Evolutionary conservation across 2,113 vertebrate species (phyloP), one percentile per base, ranked within the genome.

Genomic region (Plestiodon gilberti): DNA sequence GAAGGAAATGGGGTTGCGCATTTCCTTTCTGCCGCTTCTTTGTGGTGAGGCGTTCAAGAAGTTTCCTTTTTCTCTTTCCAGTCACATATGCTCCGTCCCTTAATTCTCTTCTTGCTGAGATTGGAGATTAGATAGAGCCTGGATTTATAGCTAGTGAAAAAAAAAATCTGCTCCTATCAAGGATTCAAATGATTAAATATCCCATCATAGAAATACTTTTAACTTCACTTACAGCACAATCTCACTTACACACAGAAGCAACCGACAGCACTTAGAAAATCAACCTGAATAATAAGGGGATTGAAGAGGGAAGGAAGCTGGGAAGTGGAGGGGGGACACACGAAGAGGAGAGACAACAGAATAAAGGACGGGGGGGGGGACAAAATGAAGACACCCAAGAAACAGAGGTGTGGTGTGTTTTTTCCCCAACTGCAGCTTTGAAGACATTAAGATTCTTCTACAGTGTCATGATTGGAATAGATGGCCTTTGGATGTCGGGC

Each of bases 161-260:
- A 10, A 35, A 33, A 57, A 25, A 94, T 89, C 91, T 88, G 91
- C 92, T 95, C 90, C 94, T 94, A 94, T 95, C 93, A 94, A 95
- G 95, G 93, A 95, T 95, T 95, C 94, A 94, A 95, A 94, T 95
- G 94, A 95, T 95, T 95, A 95, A 95, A 95, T 95, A 95, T 95
- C 92, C 93, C 91, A 94, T 93, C 93, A 90, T 91, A 94, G 95
- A 95, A 95, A 95, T 95, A 93, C 94, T 95, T 95, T 94, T 95
- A 94, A 94, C 93, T 93, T 95, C 93, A 94, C 93, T 95, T 94
- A 94, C 93, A 91, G 95, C 94, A 94, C 93, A 90, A 95, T 95
- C 92, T 95, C 94, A 94, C 93, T 95, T 94, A 92, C 87, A 94
- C 52, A 20, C 73, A 87, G 90, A 88, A 89, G 92, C 89, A 89